A percentile compares a stretch with the other conserved stretches of the same genome.
Conservation (phyloP, 2,113 vertebrate species). For the Eudyptes chrysolophus region DNA sequence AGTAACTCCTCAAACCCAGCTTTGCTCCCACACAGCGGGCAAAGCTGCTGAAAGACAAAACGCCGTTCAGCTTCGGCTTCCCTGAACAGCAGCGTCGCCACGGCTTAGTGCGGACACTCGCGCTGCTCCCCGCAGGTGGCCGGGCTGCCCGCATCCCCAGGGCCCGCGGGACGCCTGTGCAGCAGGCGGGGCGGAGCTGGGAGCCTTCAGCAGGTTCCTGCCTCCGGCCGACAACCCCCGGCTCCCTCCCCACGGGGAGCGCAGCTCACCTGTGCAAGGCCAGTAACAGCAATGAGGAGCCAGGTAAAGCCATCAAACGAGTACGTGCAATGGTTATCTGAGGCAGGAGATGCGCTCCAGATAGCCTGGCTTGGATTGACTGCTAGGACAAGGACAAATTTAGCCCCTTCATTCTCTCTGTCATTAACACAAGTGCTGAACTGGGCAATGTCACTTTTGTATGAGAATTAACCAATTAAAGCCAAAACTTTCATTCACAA, state of each 20-base stretch:
- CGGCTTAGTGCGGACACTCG: rapidly evolving
- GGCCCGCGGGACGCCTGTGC: not conserved
- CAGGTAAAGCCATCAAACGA: rapidly evolving
- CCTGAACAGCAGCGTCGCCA: not conserved
- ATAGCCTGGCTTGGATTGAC: not conserved
- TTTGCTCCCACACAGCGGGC: not conserved
- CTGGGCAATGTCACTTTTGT: not conserved
- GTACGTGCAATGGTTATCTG: rapidly evolving
- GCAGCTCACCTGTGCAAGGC: not conserved
- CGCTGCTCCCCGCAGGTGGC: not conserved
- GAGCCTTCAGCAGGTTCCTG: not conserved
- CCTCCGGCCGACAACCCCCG: not conserved
- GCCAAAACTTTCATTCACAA: not conserved
- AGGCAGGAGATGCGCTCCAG: not conserved
- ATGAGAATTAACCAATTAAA: not conserved
- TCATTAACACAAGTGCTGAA: not conserved
- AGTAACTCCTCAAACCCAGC: rapidly evolving
- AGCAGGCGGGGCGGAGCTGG: not conserved
- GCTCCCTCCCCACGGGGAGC: not conserved
- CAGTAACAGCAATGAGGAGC: rapidly evolving
- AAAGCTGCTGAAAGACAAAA: not conserved
- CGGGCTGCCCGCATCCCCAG: no score
- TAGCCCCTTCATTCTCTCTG: not conserved
- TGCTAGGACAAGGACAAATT: not conserved
- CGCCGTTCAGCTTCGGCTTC: no score